Conservation (phyloP, 92 coral and sea anemone species). For the Siderastrea radians region DNA sequence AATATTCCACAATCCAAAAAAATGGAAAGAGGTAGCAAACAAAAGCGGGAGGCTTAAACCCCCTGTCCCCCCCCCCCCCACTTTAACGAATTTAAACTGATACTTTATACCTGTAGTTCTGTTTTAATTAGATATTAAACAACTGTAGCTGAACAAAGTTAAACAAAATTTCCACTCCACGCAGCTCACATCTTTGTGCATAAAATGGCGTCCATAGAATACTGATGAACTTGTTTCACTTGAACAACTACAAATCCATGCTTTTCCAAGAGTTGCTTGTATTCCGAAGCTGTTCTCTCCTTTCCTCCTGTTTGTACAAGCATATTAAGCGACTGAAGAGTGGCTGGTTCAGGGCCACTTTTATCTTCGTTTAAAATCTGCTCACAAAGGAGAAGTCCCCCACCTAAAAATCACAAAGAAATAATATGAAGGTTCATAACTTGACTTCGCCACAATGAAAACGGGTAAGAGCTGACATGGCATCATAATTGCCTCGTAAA, state of each 20-base stretch:
- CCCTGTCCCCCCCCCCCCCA: too few relatives aligned
- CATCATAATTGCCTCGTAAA: too few relatives aligned
- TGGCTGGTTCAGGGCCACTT: constrained; percentile 65
- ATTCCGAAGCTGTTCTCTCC: constrained; percentile 77
- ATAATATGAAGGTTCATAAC: not conserved
- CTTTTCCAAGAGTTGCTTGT: constrained; percentile 64
- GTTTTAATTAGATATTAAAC: too few relatives aligned
- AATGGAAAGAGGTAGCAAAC: too few relatives aligned
- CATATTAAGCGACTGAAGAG: constrained; percentile 67
- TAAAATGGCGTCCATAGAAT: constrained; percentile 59
- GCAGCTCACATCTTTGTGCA: constrained; percentile 38
- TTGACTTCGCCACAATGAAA: too few relatives aligned
- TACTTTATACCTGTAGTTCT: too few relatives aligned
- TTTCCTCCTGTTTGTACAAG: constrained; percentile 62
- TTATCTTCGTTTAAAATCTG: constrained; percentile 64
- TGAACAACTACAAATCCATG: constrained; percentile 81
- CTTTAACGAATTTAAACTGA: too few relatives aligned
- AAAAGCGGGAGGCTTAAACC: too few relatives aligned
- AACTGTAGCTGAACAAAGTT: too few relatives aligned
- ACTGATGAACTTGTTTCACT: constrained; percentile 12
- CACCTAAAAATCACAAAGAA: constrained; percentile 47
- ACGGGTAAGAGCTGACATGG: too few relatives aligned
- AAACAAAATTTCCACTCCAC: too few relatives aligned
- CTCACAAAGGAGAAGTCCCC: constrained; percentile 75
- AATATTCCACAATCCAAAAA: too few relatives aligned